phyloP scores from a whole-genome alignment of 2,888 invertebrate species.

The Anarsia innoxiella region DNA sequence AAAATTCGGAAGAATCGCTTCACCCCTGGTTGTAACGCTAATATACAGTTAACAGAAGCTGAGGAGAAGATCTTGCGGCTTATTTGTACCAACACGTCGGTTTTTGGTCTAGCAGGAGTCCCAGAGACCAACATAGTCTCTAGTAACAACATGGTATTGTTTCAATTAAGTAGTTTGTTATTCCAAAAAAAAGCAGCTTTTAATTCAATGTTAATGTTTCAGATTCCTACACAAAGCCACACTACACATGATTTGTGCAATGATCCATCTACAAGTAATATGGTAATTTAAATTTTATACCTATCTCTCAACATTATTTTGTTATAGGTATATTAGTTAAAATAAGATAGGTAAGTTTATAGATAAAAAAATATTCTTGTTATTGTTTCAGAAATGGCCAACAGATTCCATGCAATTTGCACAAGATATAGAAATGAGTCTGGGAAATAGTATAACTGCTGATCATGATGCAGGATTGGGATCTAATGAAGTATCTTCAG shows the following conservation, averaged over 20 bases:
- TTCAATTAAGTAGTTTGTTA: neutral
- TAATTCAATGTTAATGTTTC: constrained; percentile 9
- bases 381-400: constrained; percentile 42
- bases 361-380: no score
- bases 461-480: constrained; percentile 36
- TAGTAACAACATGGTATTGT: constrained; percentile 30
- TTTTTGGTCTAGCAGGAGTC: constrained; percentile 43
- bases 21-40: constrained; percentile 40
- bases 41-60: constrained; percentile 41
- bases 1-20: constrained; percentile 48
- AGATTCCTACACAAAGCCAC: constrained; percentile 30
- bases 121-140: constrained; percentile 41
- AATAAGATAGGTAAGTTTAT: no score
- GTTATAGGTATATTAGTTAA: no score
- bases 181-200: neutral
- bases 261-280: constrained; percentile 33
- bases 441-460: constrained; percentile 29
- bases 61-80: constrained; percentile 47
- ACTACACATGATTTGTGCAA: constrained; percentile 31
- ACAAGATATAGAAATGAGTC: constrained; percentile 35
- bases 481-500: constrained; percentile 44
- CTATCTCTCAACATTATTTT: no score
- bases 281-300: constrained; percentile 34
- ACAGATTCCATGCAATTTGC: constrained; percentile 35
- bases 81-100: constrained; percentile 44